Evolutionary conservation across 2,113 vertebrate genomes (phyloP).

Genomic region (Isurus oxyrinchus): DNA sequence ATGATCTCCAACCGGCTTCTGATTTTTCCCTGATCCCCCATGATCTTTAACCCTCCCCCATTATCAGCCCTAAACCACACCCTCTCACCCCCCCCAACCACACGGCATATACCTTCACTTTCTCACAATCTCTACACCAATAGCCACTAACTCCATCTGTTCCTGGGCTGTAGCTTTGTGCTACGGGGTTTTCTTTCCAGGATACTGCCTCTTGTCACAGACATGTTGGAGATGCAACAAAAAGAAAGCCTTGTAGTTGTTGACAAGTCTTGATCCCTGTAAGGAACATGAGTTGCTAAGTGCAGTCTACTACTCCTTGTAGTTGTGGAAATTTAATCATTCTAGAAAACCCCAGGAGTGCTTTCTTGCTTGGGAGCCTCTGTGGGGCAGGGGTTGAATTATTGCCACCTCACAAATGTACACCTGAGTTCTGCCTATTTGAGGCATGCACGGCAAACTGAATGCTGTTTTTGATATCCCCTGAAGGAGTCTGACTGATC

Average conservation of each 20-base stretch:
- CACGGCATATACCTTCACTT: no score
- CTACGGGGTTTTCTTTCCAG: neutral
- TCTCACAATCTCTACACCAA: neutral
- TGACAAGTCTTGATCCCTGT: neutral
- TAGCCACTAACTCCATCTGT: neutral
- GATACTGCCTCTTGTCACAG: neutral
- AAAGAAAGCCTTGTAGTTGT: neutral
- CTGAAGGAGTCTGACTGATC: neutral
- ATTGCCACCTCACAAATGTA: neutral
- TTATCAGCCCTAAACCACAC: no score
- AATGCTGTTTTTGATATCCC: neutral
- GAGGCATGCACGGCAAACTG: neutral
- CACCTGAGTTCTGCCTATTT: neutral
- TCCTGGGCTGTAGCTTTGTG: neutral
- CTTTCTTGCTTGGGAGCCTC: neutral
- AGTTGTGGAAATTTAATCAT: neutral
- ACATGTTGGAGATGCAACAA: neutral
- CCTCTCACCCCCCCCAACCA: no score
- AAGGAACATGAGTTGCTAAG: neutral
- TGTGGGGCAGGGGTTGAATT: neutral
- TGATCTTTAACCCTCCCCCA: no score
- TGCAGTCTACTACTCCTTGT: neutral
- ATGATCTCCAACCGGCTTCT: no score
- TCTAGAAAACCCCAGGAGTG: neutral
- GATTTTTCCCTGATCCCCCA: no score